phyloP scores from a whole-genome alignment of 2,113 vertebrate genomes.

The Daubentonia madagascariensis region DNA sequence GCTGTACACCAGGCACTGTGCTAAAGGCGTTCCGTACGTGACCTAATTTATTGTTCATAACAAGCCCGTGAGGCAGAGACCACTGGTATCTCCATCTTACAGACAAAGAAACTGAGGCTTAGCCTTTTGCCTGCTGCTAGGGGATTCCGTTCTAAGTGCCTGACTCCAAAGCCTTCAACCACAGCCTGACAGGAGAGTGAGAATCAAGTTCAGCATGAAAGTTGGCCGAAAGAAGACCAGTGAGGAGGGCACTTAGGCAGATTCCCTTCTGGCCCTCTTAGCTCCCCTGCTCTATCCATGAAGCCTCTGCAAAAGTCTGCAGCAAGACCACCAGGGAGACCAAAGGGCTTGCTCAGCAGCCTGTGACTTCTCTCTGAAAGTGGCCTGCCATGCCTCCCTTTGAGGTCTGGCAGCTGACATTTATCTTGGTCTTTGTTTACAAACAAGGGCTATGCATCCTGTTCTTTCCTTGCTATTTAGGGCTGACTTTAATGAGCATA shows the following conservation, averaged over 20 bases:
- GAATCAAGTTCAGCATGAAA: neutral
- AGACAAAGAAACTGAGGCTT: neutral
- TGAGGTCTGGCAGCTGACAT: conserved; percentile 43
- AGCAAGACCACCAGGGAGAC: conserved; percentile 41
- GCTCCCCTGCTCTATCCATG: neutral
- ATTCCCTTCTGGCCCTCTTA: neutral
- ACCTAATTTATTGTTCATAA: neutral
- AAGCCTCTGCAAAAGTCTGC: neutral
- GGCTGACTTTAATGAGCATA: neutral
- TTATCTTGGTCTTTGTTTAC: conserved; percentile 51
- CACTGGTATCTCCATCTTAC: neutral
- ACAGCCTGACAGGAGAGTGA: neutral
- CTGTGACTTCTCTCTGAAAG: neutral
- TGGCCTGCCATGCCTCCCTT: conserved; percentile 2
- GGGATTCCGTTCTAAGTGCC: neutral
- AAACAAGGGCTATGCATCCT: neutral
- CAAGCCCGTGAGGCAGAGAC: neutral
- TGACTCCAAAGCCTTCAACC: neutral
- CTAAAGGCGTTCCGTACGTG: neutral
- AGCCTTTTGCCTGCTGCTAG: neutral
- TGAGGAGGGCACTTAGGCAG: neutral
- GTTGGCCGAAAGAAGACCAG: neutral
- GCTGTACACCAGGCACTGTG: neutral
- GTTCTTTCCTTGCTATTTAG: conserved; percentile 30
- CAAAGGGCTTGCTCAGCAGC: neutral